Conservation (phyloP, 2,113 vertebrate species). For the Pyxicephalus adspersus region DNA sequence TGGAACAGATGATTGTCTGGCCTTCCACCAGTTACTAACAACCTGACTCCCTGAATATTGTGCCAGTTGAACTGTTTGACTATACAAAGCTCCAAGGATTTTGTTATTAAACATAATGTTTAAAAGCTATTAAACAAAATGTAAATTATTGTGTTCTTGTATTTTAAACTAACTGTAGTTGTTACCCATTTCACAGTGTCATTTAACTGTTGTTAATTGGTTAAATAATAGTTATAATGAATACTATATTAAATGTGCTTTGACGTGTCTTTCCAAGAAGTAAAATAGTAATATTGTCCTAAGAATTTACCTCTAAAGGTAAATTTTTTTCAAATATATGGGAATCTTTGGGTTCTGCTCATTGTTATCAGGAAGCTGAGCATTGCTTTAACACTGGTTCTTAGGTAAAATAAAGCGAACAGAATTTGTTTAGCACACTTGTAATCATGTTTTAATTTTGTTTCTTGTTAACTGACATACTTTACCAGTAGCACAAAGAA, state of each 20-base stretch:
- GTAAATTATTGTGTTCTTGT: not conserved
- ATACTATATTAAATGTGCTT: not conserved
- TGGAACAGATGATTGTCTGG: slow-evolving; percentile 14
- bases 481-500: no score
- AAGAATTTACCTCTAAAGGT: no score
- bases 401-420: no score
- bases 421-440: no score
- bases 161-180: not conserved
- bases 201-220: not conserved
- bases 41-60: not conserved
- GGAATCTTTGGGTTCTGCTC: no score
- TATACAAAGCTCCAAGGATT: not conserved
- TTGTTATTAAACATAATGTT: not conserved
- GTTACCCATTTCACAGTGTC: not conserved
- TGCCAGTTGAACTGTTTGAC: not conserved
- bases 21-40: not conserved
- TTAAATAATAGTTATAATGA: not conserved
- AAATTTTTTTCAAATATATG: no score
- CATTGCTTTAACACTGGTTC: no score
- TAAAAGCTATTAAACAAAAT: not conserved
- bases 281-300: no score
- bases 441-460: no score
- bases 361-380: no score
- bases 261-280: no score
- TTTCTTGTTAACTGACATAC: no score